phyloP scores from a whole-genome alignment of 2,113 vertebrate species.

The Corythoichthys haematopterus region DNA sequence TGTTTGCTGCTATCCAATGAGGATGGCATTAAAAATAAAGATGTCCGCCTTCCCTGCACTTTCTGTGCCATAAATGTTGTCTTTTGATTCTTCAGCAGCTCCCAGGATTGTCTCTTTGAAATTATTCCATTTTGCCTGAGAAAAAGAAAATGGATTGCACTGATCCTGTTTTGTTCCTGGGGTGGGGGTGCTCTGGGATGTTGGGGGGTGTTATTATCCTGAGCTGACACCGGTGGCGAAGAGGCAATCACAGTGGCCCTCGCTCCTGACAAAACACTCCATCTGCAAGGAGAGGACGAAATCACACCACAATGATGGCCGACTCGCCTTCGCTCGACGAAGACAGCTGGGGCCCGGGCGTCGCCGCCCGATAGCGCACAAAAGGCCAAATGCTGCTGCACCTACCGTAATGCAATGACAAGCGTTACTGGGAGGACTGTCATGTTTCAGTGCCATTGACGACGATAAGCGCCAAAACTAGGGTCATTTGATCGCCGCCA shows the following conservation, averaged over 20 bases:
- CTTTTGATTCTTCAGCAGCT: slow-evolving; percentile 61
- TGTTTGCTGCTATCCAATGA: slow-evolving; percentile 44
- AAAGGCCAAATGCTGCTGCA: slow-evolving; percentile 42
- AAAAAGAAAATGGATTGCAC: slow-evolving; percentile 77
- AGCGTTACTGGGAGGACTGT: background rate
- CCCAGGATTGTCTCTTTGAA: slow-evolving; percentile 67
- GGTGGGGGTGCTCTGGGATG: slow-evolving; percentile 19
- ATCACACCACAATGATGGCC: slow-evolving; percentile 75
- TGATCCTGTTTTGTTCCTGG: slow-evolving; percentile 72
- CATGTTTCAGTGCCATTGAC: slow-evolving; percentile 29
- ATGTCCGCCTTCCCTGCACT: slow-evolving; percentile 54
- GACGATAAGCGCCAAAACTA: no score
- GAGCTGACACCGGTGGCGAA: slow-evolving; percentile 73
- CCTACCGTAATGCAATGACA: slow-evolving; percentile 48
- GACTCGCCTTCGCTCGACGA: slow-evolving; percentile 63
- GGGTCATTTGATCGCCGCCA: no score
- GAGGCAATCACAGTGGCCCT: slow-evolving; percentile 76
- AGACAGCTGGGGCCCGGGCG: slow-evolving; percentile 60
- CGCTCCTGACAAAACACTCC: slow-evolving; percentile 75
- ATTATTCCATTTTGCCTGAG: slow-evolving; percentile 76
- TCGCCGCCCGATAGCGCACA: slow-evolving; percentile 41
- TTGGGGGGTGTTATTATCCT: slow-evolving; percentile 66
- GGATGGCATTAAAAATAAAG: background rate
- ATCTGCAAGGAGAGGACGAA: slow-evolving; percentile 70
- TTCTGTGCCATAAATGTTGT: slow-evolving; percentile 60